phyloP scores from a whole-genome alignment of 2,797 vertebrate genomes.

The Gorsachius magnificus region DNA sequence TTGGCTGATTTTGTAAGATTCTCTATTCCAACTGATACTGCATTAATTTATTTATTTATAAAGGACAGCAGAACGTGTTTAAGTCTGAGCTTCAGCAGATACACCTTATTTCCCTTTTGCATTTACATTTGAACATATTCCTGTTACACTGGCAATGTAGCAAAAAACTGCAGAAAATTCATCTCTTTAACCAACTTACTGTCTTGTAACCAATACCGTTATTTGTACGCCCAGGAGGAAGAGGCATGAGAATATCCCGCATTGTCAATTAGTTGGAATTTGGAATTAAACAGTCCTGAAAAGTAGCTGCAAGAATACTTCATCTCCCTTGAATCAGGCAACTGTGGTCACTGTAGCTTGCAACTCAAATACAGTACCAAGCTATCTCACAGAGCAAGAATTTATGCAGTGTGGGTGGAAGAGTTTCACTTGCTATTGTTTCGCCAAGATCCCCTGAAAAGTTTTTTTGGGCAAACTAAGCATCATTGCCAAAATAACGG shows the following conservation, averaged over 20 bases:
- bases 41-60: not conserved
- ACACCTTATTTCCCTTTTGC: not conserved
- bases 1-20: not conserved
- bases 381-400: not conserved
- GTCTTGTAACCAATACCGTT: not conserved
- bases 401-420: not conserved
- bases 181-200: not conserved
- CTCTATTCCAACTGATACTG: not conserved
- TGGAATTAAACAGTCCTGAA: not conserved
- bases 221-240: not conserved
- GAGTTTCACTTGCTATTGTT: not conserved
- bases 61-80: not conserved
- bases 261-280: not conserved
- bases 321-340: not conserved
- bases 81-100: constrained; percentile 2
- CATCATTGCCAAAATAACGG: not conserved
- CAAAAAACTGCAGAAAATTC: not conserved
- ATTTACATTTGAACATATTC: not conserved
- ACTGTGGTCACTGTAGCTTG: not conserved
- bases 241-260: not conserved
- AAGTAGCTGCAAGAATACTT: not conserved
- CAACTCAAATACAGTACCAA: not conserved
- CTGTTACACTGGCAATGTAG: not conserved
- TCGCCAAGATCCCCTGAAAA: not conserved
- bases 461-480: not conserved